phyloP scores from a whole-genome alignment of 2,113 vertebrate genomes.

The Eidolon helvum region DNA sequence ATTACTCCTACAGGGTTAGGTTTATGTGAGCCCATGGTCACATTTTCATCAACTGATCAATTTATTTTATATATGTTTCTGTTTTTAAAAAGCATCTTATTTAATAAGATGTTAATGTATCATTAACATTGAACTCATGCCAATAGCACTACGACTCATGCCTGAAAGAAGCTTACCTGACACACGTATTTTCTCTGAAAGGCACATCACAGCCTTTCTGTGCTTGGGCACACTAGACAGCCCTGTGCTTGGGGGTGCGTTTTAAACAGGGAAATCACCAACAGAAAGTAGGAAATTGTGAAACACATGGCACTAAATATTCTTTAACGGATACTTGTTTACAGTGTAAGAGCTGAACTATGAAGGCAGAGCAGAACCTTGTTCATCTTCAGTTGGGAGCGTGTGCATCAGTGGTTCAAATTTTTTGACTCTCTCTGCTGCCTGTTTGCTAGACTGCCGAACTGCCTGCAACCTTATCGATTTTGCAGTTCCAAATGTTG shows the following conservation, averaged over 20 bases:
- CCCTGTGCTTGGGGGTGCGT: not conserved
- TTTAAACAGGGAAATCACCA: not conserved
- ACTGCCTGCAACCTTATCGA: not conserved
- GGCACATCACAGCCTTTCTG: not conserved
- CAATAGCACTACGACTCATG: not conserved
- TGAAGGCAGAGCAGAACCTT: not conserved
- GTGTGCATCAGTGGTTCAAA: not conserved
- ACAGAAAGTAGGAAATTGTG: not conserved
- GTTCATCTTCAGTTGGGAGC: not conserved
- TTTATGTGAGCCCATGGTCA: not conserved
- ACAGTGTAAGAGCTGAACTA: not conserved
- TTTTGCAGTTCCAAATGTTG: not conserved
- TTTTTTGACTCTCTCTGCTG: not conserved
- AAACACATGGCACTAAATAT: not conserved
- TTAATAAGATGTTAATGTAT: not conserved
- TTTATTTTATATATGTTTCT: not conserved
- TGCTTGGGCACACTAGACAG: not conserved
- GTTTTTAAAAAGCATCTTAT: not conserved
- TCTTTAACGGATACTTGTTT: not conserved
- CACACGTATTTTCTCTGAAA: not conserved
- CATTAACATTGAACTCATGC: not conserved
- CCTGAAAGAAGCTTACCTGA: not conserved
- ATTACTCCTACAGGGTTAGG: not conserved
- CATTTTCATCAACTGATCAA: not conserved
- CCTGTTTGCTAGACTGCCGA: not conserved